Base-by-base conservation (phyloP, 1,140 invertebrate genomes). In the Tribolium castaneum region DNA sequence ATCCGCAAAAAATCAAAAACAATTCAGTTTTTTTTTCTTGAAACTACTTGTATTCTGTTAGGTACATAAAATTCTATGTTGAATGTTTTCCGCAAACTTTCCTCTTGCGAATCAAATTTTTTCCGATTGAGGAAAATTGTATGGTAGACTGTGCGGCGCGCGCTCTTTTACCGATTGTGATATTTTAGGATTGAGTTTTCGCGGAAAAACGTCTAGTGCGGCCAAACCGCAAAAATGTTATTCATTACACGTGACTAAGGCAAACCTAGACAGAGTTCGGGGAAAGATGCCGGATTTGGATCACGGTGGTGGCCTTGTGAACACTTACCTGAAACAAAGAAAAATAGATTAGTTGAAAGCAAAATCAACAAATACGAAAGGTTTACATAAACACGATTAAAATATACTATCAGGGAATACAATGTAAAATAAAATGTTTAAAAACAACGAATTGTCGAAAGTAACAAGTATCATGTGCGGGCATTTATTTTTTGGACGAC, bases 1-100 rank as follows among this genome's bases (percentile, higher is more conserved):
- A 66, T 66, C 25, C 59, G 39, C 25, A 66, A 66, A 66, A 66
- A 66, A 35, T 35, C 59, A 66, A 66, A 66, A 66, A 66, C 59
- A 66, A 66, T 12, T 35, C 59, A 14, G 39, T 7, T 66, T 66
- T 66, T 66, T 66, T 59, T 3, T 9, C 25, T 35, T 10, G 10
- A 35, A 66, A 66, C 59, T 66, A n/a, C n/a, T n/a, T n/a, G n/a
- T n/a, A n/a, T n/a, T n/a, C n/a, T n/a, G n/a, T n/a, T n/a, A n/a
- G n/a, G n/a, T n/a, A n/a, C n/a, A n/a, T n/a, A n/a, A n/a, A n/a
- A n/a, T n/a, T n/a, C n/a, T n/a, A n/a, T n/a, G n/a, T n/a, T n/a
- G n/a, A n/a, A n/a, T n/a, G n/a, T n/a, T n/a, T 66, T 66, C 59
- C 30, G 30, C 59, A 66, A 66, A 66, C 34, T 66, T 66, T 35